Evolutionary conservation across 1,140 invertebrate species (phyloP).

Genomic region (Mercenaria mercenaria): DNA sequence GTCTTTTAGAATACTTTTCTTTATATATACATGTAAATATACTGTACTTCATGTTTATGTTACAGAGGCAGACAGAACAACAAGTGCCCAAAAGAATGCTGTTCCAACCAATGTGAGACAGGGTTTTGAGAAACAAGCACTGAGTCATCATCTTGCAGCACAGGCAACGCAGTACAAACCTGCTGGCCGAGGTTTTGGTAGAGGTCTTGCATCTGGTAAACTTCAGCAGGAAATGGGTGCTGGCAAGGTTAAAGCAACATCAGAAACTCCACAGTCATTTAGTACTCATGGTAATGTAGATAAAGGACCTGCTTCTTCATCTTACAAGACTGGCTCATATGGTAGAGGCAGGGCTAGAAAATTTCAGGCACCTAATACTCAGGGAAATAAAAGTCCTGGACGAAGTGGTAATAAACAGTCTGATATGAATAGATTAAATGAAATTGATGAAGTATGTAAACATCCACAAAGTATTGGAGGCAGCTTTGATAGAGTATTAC

Average conservation of each 20-base stretch:
- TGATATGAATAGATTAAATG: background rate
- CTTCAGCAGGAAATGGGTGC: background rate
- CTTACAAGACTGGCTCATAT: background rate
- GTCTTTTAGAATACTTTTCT: background rate
- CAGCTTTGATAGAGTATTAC: background rate
- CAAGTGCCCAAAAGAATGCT: background rate
- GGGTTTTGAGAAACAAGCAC: background rate
- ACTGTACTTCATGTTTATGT: background rate
- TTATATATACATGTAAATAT: background rate
- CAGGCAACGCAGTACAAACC: constrained; percentile 11
- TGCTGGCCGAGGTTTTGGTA: constrained; percentile 12
- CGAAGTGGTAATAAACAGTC: background rate
- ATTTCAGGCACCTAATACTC: background rate
- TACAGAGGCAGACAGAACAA: background rate
- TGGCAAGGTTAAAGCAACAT: background rate
- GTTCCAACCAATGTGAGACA: background rate
- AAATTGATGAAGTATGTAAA: background rate
- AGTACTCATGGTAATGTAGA: background rate
- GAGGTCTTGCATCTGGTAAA: background rate
- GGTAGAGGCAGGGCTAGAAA: background rate
- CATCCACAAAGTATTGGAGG: background rate
- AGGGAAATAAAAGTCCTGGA: background rate
- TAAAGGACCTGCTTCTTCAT: background rate
- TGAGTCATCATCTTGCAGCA: constrained; percentile 16
- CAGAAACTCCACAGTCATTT: background rate